phyloP scores from a whole-genome alignment of 2,888 invertebrate species.

The Lasioglossum calceatum region DNA sequence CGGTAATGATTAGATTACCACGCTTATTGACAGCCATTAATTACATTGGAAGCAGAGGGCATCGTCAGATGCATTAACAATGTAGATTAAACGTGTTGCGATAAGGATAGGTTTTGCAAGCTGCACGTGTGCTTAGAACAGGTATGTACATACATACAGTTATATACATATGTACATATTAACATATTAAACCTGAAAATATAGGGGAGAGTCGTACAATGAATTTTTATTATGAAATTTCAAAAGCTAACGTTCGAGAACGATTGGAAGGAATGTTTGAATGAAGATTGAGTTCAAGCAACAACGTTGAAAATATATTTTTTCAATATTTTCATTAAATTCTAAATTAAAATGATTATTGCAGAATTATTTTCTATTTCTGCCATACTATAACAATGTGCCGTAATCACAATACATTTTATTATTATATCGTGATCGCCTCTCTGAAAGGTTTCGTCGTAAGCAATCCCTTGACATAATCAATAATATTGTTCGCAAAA shows the following conservation, averaged over 20 bases:
- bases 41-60: not conserved
- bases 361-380: not conserved
- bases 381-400: not conserved
- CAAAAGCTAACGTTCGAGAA: not conserved
- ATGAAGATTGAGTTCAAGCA: not conserved
- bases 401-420: not conserved
- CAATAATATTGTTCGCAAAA: not conserved
- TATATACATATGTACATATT: too few species aligned
- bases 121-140: not conserved
- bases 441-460: not conserved
- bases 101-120: not conserved
- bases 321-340: not conserved
- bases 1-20: not conserved
- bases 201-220: too few species aligned
- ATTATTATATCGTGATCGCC: not conserved
- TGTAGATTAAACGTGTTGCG: not conserved
- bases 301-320: not conserved
- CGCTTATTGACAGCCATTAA: not conserved
- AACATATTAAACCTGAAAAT: not conserved
- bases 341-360: not conserved
- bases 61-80: not conserved
- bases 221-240: not conserved
- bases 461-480: not conserved
- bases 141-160: not conserved
- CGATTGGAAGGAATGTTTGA: not conserved